Conservation (phyloP, 2,113 vertebrate genomes). For the Lagenorhynchus albirostris region DNA sequence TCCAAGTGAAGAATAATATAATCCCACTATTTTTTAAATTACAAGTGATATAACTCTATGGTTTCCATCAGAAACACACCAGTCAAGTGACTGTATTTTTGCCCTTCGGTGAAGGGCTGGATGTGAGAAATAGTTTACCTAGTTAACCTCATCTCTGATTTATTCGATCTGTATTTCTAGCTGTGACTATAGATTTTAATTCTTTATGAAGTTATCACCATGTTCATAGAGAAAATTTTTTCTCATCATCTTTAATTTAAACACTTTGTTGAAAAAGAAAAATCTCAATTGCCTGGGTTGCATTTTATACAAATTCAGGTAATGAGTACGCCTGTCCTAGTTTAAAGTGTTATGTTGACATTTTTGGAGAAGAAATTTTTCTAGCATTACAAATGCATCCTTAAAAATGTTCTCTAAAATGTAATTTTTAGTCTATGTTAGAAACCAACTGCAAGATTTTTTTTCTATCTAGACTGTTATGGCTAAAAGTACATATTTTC, state of each 20-base stretch:
- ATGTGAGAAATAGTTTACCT: background rate
- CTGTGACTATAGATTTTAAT: slow-evolving; percentile 1
- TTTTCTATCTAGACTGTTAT: background rate
- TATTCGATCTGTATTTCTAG: background rate
- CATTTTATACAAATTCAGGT: slow-evolving; percentile 32
- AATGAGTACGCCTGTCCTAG: background rate
- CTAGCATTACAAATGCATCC: slow-evolving; percentile 12
- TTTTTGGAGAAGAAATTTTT: slow-evolving; percentile 46
- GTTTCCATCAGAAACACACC: background rate
- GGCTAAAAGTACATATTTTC: background rate
- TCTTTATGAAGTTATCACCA: slow-evolving; percentile 20
- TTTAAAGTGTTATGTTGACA: slow-evolving; percentile 54
- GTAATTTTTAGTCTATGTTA: slow-evolving; percentile 2
- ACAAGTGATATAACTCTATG: background rate
- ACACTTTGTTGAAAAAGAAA: slow-evolving; percentile 12
- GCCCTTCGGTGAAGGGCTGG: background rate
- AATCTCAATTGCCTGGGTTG: background rate
- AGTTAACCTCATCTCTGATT: background rate
- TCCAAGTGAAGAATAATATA: background rate
- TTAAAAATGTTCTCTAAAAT: slow-evolving; percentile 58
- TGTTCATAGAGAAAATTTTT: background rate
- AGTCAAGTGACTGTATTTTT: background rate
- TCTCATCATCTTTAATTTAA: slow-evolving; percentile 11
- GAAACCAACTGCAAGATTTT: background rate
- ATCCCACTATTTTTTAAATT: background rate